phyloP scores from a whole-genome alignment of 2,888 invertebrate species.

The Aricia artaxerxes region DNA sequence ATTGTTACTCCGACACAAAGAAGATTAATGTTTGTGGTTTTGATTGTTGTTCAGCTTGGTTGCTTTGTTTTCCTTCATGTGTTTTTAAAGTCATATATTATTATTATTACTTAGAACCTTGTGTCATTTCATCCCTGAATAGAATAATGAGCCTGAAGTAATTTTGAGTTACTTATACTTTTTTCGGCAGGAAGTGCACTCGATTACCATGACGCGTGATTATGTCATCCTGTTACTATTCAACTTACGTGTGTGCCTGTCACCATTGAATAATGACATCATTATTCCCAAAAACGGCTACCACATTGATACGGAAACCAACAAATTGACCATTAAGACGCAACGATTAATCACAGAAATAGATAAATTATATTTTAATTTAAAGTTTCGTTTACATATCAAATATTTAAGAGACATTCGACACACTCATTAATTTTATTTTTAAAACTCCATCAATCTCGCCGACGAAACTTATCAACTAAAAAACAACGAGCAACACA shows the following conservation, averaged over 20 bases:
- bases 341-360: slow-evolving; percentile 22
- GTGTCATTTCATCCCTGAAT: too few relatives aligned
- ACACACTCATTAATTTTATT: slow-evolving; percentile 39
- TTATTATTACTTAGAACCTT: too few relatives aligned
- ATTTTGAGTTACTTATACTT: neutral
- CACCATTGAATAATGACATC: neutral
- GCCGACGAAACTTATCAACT: slow-evolving; percentile 67
- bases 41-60: neutral
- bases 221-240: neutral
- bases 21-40: neutral
- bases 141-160: neutral
- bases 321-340: slow-evolving; percentile 21
- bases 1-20: neutral
- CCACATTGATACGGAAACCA: neutral
- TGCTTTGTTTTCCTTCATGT: neutral
- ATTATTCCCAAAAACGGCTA: slow-evolving; percentile 8
- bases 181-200: neutral
- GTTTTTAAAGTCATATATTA: too few relatives aligned
- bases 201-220: neutral
- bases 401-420: slow-evolving; percentile 36
- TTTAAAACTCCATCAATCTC: slow-evolving; percentile 56
- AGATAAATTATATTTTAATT: slow-evolving; percentile 26
- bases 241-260: neutral
- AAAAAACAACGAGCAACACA: slow-evolving; percentile 70
- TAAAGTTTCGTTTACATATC: slow-evolving; percentile 31